Base-by-base conservation (phyloP, 1,140 invertebrate genomes). In the Bilobella aurantiaca region DNA sequence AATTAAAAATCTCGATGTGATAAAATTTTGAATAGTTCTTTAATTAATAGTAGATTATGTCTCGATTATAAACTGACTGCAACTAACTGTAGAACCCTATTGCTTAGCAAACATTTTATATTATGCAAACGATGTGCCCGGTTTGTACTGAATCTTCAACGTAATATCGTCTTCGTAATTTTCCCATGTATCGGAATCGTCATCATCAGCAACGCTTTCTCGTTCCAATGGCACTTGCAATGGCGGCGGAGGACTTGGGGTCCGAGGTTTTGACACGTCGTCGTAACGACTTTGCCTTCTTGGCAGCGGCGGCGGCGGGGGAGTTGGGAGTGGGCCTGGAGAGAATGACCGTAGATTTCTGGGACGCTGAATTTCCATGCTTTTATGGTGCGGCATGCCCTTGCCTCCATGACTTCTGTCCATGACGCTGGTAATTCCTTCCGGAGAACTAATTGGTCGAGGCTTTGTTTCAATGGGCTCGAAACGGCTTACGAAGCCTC, bases 71-170 rank as follows among this genome's bases (percentile, higher is more conserved):
- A n/a, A n/a, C n/a, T n/a, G n/a, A n/a, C n/a, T n/a, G n/a, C n/a
- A n/a, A n/a, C n/a, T n/a, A n/a, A n/a, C n/a, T n/a, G n/a, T n/a
- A n/a, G n/a, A n/a, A n/a, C n/a, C n/a, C n/a, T n/a, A n/a, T n/a
- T n/a, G n/a, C n/a, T n/a, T n/a, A n/a, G n/a, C n/a, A n/a, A n/a
- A n/a, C n/a, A 42, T 42, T 42, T 42, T 42, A 42, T 12, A 18
- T 66, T 60, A 70, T 37, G 67, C 69, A 60, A 58, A 67, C 8
- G 69, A 70, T 23, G 56, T 30, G n/a, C 69, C 69, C 3, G 62
- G 65, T 47, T 67, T 58, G 21, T 60, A 66, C 1, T 66, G 37
- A 3, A 53, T 12, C 14, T 16, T 25, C 5, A 59, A 34, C 8
- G 3, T 30, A 18, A 59, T 57, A n/a, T 63, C 62, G 1, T 58